Evolutionary conservation across 2,113 vertebrate genomes (phyloP), one percentile per base, ranked within the genome.

Genomic region (Rhizomys pruinosus): DNA sequence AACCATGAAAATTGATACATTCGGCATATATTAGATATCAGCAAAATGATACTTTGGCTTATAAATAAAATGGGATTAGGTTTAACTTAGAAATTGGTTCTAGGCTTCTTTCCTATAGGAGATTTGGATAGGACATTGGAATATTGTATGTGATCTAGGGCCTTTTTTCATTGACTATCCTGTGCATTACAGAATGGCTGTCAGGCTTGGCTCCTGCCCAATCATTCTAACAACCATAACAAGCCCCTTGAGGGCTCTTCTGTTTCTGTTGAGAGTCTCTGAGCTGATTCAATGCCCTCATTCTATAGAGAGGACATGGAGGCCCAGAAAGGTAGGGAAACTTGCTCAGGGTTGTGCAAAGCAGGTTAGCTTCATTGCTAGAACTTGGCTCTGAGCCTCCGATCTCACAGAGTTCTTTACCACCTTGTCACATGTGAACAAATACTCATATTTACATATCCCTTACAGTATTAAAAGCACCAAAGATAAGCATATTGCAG

Each of bases 11-110:
- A 80, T 42, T 59, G 59, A 37, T 71, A 20, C 25, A 47, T 76
- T 90, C 32, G 32, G 27, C 20, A 42, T 27, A 32, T 25, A 34
- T 76, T 89, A 55, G 79, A 81, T 17, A 29, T 81, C 29, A 89
- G 39, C 72, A 57, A 37, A 92, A 73, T 69, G 32, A 4, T 37
- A 78, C 73, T 82, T 84, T 73, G 27, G 72, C 23, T 92, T 93
- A 77, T 73, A 90, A 91, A 88, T 52, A 32, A 85, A 81, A 82
- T 20, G 32, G 32, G 93, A 69, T 96, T 80, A 29, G 22, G 4
- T 94, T 89, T 89, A 82, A 90, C 55, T 94, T 77, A 15, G n/a
- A 88, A 84, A 61, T 79, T 87, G 1, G 15, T 85, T 81, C 77
- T 81, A 66, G 57, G 44, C 44, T 92, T 93, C 61, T 84, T 78